Conservation (phyloP, 1,140 invertebrate genomes). For the Drosophila murphyi region DNA sequence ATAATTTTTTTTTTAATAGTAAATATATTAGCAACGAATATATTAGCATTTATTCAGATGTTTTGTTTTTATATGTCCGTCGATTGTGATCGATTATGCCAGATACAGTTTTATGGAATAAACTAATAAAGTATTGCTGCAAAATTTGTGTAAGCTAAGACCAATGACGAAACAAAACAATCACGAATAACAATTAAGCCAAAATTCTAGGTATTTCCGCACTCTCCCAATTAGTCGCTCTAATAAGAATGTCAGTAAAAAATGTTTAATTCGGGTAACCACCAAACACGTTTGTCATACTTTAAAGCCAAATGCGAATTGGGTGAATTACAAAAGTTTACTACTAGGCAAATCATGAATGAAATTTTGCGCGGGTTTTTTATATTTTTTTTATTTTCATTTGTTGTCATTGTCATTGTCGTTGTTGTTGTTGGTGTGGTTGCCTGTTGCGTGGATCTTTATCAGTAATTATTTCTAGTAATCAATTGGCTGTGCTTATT, state of each 20-base stretch:
- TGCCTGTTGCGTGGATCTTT: neutral
- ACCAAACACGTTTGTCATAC: constrained; percentile 16
- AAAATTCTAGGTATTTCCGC: no score
- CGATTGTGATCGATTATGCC: no score
- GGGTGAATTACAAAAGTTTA: constrained; percentile 17
- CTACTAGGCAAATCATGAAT: constrained; percentile 13
- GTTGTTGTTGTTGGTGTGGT: neutral
- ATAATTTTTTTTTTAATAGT: no score
- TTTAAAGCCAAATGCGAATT: neutral
- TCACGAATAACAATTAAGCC: no score
- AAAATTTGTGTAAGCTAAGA: no score
- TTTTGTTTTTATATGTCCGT: no score
- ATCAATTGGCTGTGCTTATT: neutral
- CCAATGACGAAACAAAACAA: no score
- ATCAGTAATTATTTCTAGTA: neutral
- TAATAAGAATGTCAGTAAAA: neutral
- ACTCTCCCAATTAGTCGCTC: neutral
- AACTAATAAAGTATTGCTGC: no score
- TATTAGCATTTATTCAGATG: no score
- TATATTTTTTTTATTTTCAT: neutral
- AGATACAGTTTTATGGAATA: no score
- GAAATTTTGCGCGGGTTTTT: neutral
- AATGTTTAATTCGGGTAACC: constrained; percentile 8
- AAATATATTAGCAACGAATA: no score
- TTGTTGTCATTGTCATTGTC: neutral